phyloP scores from a whole-genome alignment of 2,797 vertebrate species.

The Tokudaia tokunoshimensis region DNA sequence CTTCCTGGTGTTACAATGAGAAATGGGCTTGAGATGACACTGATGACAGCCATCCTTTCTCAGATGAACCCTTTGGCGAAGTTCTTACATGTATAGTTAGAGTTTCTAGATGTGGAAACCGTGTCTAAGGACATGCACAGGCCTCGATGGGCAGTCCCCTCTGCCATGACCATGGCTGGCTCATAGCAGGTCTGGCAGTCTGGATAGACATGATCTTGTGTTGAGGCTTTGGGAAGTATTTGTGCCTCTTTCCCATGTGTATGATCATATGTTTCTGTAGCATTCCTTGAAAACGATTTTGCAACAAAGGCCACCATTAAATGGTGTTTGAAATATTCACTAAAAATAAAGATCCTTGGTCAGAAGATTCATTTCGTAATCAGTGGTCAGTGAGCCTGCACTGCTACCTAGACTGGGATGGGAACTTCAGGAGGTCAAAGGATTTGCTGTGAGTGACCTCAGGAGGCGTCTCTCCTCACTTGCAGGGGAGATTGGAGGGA shows the following conservation, averaged over 20 bases:
- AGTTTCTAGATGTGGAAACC: background rate
- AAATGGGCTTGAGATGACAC: slow-evolving; percentile 16
- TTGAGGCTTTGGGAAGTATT: background rate
- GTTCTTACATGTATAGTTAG: slow-evolving; percentile 44
- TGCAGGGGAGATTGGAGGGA: background rate
- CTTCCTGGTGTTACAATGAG: background rate
- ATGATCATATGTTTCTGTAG: background rate
- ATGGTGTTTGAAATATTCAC: background rate
- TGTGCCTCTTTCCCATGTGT: background rate
- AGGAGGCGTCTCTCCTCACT: background rate
- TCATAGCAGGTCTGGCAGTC: background rate
- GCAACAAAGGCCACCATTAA: background rate
- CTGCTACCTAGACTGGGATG: background rate
- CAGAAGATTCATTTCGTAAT: background rate
- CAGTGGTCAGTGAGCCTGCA: background rate
- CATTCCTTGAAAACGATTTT: background rate
- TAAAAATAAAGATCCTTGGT: background rate
- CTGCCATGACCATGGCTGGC: background rate
- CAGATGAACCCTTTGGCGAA: slow-evolving; percentile 30
- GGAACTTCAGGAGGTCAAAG: background rate
- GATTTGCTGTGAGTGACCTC: background rate
- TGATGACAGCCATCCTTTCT: slow-evolving; percentile 1
- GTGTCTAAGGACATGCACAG: background rate
- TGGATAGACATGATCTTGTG: background rate
- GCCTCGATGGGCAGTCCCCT: background rate